A percentile compares a stretch with the other conserved stretches of the same genome.
Conservation (phyloP, 2,888 invertebrate genomes). For the Chirona hameri region DNA sequence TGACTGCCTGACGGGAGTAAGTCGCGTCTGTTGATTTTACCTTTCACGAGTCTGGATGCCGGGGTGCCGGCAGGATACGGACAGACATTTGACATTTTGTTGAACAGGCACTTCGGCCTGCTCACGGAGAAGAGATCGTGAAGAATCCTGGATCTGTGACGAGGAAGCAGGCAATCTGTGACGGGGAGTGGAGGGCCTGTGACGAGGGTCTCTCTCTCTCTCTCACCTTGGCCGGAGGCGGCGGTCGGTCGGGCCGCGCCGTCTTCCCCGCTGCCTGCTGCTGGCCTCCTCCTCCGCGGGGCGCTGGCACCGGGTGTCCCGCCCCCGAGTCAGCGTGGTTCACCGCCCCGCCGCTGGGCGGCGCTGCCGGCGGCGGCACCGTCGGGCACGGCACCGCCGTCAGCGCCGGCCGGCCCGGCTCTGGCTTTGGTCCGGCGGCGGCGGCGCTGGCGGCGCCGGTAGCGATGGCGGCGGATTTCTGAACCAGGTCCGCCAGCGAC, state of each 20-base stretch:
- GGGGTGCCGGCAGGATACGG: too few relatives aligned
- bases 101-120: too few relatives aligned
- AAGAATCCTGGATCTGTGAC: too few relatives aligned
- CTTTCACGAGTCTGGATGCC: too few relatives aligned
- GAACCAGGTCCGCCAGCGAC: not conserved
- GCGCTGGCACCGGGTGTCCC: not conserved
- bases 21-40: too few relatives aligned
- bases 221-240: conserved; percentile 1
- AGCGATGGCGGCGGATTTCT: not conserved
- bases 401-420: not conserved
- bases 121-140: too few relatives aligned
- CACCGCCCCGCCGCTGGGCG: not conserved
- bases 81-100: too few relatives aligned
- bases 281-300: not conserved
- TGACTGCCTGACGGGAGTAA: too few relatives aligned
- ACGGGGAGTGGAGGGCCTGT: too few relatives aligned
- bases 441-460: not conserved
- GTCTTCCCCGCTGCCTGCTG: not conserved
- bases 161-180: too few relatives aligned
- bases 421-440: not conserved
- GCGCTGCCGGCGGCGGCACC: not conserved
- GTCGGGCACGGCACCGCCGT: not conserved
- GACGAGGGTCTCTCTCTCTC: too few relatives aligned
- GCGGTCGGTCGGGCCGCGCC: not conserved
- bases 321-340: not conserved